A percentile compares a stretch with the other conserved stretches of the same genome.
phyloP scores from a whole-genome alignment of 1,140 invertebrate genomes.

The Teleogryllus occipitalis region DNA sequence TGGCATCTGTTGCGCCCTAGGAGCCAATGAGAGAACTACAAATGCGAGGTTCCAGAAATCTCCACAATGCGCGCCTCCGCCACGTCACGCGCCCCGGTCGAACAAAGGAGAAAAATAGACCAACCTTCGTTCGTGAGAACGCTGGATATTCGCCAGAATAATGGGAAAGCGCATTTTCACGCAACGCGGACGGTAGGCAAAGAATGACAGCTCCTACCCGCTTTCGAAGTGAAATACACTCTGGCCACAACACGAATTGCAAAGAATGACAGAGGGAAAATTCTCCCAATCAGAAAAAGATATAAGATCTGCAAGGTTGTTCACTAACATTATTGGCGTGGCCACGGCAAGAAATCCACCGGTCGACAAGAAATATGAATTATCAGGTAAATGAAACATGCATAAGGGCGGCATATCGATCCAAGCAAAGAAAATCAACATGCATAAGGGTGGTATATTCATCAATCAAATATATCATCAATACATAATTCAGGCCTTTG shows the following conservation, averaged over 20 bases:
- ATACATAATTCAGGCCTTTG: too few relatives aligned
- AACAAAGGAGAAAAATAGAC: neutral
- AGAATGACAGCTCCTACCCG: neutral
- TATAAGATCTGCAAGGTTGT: too few relatives aligned
- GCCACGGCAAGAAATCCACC: too few relatives aligned
- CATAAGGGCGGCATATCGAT: too few relatives aligned
- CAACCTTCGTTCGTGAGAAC: neutral
- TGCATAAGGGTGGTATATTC: too few relatives aligned
- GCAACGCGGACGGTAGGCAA: neutral
- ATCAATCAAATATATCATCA: too few relatives aligned
- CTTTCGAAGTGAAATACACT: neutral
- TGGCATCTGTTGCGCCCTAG: neutral
- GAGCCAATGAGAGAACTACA: neutral
- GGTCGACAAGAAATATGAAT: too few relatives aligned
- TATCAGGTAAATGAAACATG: too few relatives aligned
- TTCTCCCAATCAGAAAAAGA: neutral
- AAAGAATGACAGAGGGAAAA: neutral
- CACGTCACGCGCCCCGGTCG: neutral
- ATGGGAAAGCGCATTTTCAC: slow-evolving; percentile 1
- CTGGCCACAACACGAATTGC: neutral
- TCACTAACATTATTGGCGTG: too few relatives aligned
- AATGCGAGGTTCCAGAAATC: neutral
- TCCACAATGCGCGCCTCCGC: neutral
- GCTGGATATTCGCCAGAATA: slow-evolving; percentile 1
- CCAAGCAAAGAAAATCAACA: too few relatives aligned